Evolutionary conservation across 2,797 vertebrate species (phyloP), one percentile per base, ranked within the genome.

Genomic region (Smutsia temminckii): DNA sequence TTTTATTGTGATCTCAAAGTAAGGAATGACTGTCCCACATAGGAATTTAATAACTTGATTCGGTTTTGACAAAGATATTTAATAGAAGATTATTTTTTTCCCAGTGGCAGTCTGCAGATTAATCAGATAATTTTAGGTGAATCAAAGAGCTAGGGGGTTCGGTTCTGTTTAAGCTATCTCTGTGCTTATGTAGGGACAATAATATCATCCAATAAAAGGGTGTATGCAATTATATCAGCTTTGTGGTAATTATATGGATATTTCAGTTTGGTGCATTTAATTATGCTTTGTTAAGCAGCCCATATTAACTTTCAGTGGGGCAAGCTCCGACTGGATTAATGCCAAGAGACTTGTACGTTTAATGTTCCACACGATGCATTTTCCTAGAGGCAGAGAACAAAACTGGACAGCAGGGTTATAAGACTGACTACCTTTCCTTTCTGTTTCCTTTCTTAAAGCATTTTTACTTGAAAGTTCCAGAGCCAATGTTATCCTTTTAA

Each of bases 241-340:
- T 97, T 93, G 18, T 63, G 85, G 94, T 97, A 97, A 98, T 98
- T 97, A 94, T 95, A 85, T 97, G 83, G 96, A 71, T 97, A 97
- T 98, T 96, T 98, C 95, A 93, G 75, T 96, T 96, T 4, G 0
- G 85, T 97, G 42, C 74, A 13, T 98, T 98, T 98, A 97, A 97
- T 98, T 98, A 46, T 69, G 92, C 93, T 98, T 97, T 98, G 95
- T 97, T 97, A 93, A 94, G 88, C 72, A 96, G 90, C 96, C 97
- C 59, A 27, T 89, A 92, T 95, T 85, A 78, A 87, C 89, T 95
- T 92, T 97, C 12, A 1, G 85, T 95, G 93, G 66, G 85, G 85
- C 77, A n/a, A 96, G 79, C 93, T 97, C 96, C 6, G 37, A 32
- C 49, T 97, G 96, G 97, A 96, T 85, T 53, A 77, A 93, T 94